Evolutionary conservation across 2,113 vertebrate species (phyloP).

Genomic region (Trematocara variabile): DNA sequence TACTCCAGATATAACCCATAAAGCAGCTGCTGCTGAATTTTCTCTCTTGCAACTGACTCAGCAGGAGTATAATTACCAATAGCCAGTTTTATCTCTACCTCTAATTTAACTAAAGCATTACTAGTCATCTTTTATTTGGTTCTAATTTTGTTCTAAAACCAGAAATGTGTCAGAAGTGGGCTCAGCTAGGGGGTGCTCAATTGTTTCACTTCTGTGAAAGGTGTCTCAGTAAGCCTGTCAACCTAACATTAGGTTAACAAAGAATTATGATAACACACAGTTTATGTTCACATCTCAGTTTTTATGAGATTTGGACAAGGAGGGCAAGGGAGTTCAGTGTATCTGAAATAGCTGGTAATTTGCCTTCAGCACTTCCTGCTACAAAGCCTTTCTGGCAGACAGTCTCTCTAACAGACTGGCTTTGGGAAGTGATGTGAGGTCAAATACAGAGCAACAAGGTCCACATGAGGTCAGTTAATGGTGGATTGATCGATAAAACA

Average conservation of each 20-base stretch:
- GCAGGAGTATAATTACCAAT: constrained; percentile 51
- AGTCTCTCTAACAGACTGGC: neutral
- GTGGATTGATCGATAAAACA: neutral
- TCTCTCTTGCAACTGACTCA: constrained; percentile 43
- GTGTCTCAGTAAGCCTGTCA: constrained; percentile 8
- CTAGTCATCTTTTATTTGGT: constrained; percentile 45
- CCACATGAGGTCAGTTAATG: neutral
- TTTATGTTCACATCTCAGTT: neutral
- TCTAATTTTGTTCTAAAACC: constrained; percentile 23
- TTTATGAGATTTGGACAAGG: constrained; percentile 17
- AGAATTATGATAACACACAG: neutral
- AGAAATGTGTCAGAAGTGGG: neutral
- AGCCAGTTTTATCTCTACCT: constrained; percentile 58
- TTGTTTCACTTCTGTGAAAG: constrained; percentile 40
- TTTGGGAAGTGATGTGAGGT: neutral
- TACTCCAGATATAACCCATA: constrained; percentile 18
- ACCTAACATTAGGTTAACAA: constrained; percentile 15
- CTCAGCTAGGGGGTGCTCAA: constrained; percentile 20
- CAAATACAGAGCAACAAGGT: neutral
- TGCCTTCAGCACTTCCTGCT: neutral
- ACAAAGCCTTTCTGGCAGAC: neutral
- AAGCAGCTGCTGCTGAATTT: constrained; percentile 48
- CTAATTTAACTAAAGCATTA: constrained; percentile 39
- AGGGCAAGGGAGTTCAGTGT: neutral
- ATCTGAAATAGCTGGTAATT: neutral